phyloP scores from a whole-genome alignment of 2,113 vertebrate genomes.

The Cisticola juncidis region DNA sequence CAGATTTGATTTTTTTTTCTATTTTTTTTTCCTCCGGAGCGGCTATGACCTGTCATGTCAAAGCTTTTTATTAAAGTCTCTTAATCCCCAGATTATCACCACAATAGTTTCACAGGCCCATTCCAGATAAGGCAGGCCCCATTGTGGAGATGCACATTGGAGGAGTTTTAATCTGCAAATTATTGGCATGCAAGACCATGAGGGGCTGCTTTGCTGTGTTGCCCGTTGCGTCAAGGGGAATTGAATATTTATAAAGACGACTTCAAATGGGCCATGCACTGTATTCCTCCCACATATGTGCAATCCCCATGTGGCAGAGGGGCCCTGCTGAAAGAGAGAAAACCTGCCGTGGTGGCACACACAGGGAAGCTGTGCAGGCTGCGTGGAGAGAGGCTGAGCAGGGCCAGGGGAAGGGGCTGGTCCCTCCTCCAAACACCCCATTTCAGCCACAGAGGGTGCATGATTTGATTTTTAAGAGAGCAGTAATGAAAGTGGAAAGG shows the following conservation, averaged over 20 bases:
- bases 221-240: not conserved
- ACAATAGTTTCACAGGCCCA: constrained; percentile 51
- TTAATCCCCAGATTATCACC: constrained; percentile 64
- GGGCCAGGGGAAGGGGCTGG: not conserved
- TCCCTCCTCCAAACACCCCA: not conserved
- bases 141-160: constrained; percentile 27
- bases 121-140: constrained; percentile 42
- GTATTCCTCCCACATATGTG: constrained; percentile 2
- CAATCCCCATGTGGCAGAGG: not conserved
- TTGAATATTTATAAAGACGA: constrained; percentile 52
- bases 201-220: constrained; percentile 17
- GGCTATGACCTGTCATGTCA: constrained; percentile 42
- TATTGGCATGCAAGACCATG: constrained; percentile 46
- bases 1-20: not conserved
- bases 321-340: not conserved
- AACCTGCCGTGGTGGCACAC: not conserved
- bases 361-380: not conserved
- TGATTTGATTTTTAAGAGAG: not conserved
- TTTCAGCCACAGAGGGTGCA: not conserved
- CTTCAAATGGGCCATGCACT: constrained; percentile 37
- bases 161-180: constrained; percentile 55
- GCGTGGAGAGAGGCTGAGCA: not conserved
- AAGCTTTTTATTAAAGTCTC: constrained; percentile 65
- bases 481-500: not conserved
- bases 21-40: not conserved